These are phyloP conservation scores for Sarcophaga carnaria DNA, from an alignment of 2,888 invertebrate genomes.

Conservation along the genomic window DNA sequence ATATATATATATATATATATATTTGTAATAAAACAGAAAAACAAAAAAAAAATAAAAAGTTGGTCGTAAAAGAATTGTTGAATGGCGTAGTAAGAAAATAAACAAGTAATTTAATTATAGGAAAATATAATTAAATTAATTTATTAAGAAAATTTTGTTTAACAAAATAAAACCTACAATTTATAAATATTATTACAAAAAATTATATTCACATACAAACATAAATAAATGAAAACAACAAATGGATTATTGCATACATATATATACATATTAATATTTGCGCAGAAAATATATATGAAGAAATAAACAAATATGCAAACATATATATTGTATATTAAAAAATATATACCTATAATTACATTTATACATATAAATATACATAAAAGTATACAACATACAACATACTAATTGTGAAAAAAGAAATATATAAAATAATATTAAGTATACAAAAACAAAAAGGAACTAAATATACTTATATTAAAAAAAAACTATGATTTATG, in stretches of 20 bases:
- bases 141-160: slow-evolving; percentile 53
- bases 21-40: neutral
- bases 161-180: slow-evolving; percentile 50
- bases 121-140: neutral
- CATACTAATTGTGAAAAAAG: slow-evolving; percentile 49
- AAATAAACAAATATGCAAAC: slow-evolving; percentile 9
- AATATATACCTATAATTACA: slow-evolving; percentile 48
- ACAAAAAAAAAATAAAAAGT: slow-evolving; percentile 11
- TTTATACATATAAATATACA: slow-evolving; percentile 50
- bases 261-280: neutral
- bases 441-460: slow-evolving; percentile 33
- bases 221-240: slow-evolving; percentile 35
- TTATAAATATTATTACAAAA: slow-evolving; percentile 33
- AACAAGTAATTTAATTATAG: slow-evolving; percentile 55
- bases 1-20: neutral
- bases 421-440: slow-evolving; percentile 33
- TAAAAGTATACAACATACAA: slow-evolving; percentile 33
- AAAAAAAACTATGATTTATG: slow-evolving; percentile 57
- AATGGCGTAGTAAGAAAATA: slow-evolving; percentile 45
- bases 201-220: slow-evolving; percentile 47
- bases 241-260: slow-evolving; percentile 12
- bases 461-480: slow-evolving; percentile 35
- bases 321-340: neutral
- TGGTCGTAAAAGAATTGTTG: slow-evolving; percentile 44
- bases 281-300: slow-evolving; percentile 1